Conservation (phyloP, 2,888 invertebrate species). For the Drosophila gaucha region DNA sequence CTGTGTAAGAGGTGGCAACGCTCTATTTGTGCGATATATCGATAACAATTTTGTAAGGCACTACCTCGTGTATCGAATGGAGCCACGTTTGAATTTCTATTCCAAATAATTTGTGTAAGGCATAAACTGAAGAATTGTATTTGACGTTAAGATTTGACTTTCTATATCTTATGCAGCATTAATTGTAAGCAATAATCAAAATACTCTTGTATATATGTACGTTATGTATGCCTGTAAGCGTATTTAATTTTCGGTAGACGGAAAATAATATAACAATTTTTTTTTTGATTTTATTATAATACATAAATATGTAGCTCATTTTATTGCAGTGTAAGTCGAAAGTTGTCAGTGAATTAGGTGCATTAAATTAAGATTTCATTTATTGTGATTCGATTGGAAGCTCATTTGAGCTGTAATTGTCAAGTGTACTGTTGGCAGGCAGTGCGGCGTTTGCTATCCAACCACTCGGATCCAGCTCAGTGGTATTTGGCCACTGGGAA, state of each 20-base stretch:
- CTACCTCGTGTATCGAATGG: neutral
- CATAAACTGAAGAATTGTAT: neutral
- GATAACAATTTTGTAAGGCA: neutral
- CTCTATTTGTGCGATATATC: conserved; percentile 1
- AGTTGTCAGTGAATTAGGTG: conserved; percentile 33
- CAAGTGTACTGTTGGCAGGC: conserved; percentile 58
- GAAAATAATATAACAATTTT: neutral
- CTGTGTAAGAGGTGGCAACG: neutral
- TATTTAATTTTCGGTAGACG: conserved; percentile 1
- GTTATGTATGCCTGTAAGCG: neutral
- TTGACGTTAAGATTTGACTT: neutral
- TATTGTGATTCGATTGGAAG: conserved; percentile 6
- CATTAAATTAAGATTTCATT: conserved; percentile 26
- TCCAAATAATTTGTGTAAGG: neutral
- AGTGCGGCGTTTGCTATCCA: conserved; percentile 58
- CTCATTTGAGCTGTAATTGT: conserved; percentile 4
- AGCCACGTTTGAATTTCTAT: neutral
- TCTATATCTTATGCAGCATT: no score
- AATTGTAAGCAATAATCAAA: neutral
- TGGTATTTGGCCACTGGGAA: conserved; percentile 84
- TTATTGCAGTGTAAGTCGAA: conserved; percentile 32
- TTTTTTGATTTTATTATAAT: conserved; percentile 11
- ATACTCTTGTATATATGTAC: neutral
- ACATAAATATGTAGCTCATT: conserved; percentile 19
- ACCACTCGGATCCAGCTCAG: conserved; percentile 19